Conservation (phyloP, 1,140 invertebrate species). For the Drosophila malerkotliana region DNA sequence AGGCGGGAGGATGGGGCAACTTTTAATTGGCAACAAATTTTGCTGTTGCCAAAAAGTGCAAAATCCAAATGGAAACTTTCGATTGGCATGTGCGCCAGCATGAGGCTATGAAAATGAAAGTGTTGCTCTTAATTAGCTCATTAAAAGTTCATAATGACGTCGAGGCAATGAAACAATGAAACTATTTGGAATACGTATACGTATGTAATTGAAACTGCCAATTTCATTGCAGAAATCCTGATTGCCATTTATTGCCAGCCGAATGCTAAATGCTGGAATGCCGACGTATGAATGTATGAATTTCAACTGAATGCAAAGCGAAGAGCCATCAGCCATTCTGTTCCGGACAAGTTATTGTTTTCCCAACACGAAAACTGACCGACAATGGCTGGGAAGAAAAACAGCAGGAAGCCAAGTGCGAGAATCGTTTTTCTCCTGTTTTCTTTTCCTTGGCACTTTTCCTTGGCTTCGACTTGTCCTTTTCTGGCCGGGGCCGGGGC, state of each 20-base stretch:
- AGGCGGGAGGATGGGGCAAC: slow-evolving; percentile 14
- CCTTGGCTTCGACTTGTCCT: slow-evolving; percentile 30
- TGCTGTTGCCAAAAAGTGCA: slow-evolving; percentile 28
- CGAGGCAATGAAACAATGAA: not conserved
- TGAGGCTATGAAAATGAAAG: slow-evolving; percentile 41
- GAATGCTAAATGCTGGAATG: not conserved
- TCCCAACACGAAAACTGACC: slow-evolving; percentile 32
- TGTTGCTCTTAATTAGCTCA: slow-evolving; percentile 62
- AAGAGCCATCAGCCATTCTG: slow-evolving; percentile 10
- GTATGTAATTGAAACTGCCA: slow-evolving; percentile 38
- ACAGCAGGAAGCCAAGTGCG: slow-evolving; percentile 41
- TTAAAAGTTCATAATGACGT: slow-evolving; percentile 49
- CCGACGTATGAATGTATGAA: slow-evolving; percentile 8
- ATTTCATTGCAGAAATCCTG: slow-evolving; percentile 23
- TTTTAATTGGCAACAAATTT: slow-evolving; percentile 61
- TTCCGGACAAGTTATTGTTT: slow-evolving; percentile 51
- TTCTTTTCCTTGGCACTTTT: slow-evolving; percentile 25
- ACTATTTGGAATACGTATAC: not conserved
- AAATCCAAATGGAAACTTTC: slow-evolving; percentile 34
- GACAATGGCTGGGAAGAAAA: slow-evolving; percentile 10
- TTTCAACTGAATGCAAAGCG: slow-evolving; percentile 7
- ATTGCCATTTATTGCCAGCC: slow-evolving; percentile 14
- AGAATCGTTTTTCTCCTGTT: slow-evolving; percentile 13
- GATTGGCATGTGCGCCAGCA: slow-evolving; percentile 2
- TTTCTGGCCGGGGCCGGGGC: not conserved